These are phyloP conservation scores for Cetonia aurata DNA, from an alignment of 2,888 invertebrate species.

Conservation along the genomic window DNA sequence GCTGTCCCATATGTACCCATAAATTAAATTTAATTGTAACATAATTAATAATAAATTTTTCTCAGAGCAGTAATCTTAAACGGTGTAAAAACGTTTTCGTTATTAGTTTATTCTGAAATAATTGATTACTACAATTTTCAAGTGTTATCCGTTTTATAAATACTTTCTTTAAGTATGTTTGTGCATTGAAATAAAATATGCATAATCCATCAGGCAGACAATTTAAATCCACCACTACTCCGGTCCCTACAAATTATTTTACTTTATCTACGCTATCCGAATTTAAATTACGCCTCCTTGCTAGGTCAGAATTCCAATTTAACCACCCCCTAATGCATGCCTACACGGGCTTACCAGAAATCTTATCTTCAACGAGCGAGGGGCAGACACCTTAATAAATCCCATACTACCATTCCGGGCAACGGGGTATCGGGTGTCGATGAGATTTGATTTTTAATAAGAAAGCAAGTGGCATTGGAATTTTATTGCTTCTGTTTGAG, in stretches of 20 bases:
- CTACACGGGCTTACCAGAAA: conserved; percentile 18
- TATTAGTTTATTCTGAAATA: too few relatives aligned
- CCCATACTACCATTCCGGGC: conserved; percentile 18
- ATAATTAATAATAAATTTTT: too few relatives aligned
- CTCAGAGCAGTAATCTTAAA: too few relatives aligned
- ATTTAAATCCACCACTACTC: conserved; percentile 13
- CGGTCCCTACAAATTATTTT: conserved; percentile 19
- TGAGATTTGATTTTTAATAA: conserved; percentile 38
- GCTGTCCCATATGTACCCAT: too few relatives aligned
- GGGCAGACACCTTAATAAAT: conserved; percentile 37
- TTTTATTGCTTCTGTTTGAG: conserved; percentile 38
- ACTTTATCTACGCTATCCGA: conserved; percentile 31
- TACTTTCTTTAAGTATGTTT: too few relatives aligned
- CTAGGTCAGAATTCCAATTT: conserved; percentile 23
- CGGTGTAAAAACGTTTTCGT: too few relatives aligned
- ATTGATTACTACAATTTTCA: too few relatives aligned
- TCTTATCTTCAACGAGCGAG: conserved; percentile 32
- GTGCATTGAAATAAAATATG: neutral
- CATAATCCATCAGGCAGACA: conserved; percentile 16
- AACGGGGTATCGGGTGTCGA: conserved; percentile 34
- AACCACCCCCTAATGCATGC: conserved; percentile 23
- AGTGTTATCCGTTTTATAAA: too few relatives aligned
- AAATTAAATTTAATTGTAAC: too few relatives aligned
- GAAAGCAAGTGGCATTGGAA: conserved; percentile 14
- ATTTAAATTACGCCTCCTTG: conserved; percentile 29